These are phyloP conservation scores for Orthonychiurus folsomi DNA, from an alignment of 2,888 invertebrate species.

Conservation along the genomic window DNA sequence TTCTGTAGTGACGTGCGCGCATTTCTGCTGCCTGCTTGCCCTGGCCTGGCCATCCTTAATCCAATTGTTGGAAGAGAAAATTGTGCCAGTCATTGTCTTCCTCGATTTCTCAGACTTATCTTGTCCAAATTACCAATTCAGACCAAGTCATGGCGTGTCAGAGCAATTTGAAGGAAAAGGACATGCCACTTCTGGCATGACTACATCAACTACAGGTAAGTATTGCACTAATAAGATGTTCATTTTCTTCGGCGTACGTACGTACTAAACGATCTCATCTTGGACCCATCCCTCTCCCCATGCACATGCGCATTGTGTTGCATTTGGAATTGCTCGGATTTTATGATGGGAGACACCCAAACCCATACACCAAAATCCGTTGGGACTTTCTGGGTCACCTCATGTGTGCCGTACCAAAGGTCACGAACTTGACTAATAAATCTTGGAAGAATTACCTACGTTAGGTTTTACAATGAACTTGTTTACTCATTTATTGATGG, in stretches of 20 bases:
- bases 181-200: not conserved
- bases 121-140: not conserved
- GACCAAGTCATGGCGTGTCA: not conserved
- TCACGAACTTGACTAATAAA: not conserved
- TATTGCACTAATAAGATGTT: not conserved
- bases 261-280: not conserved
- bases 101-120: not conserved
- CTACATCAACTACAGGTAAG: too few relatives aligned
- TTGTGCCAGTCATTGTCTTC: not conserved
- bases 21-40: too few relatives aligned
- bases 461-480: too few relatives aligned
- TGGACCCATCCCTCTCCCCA: too few relatives aligned
- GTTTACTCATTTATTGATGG: too few relatives aligned
- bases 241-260: too few relatives aligned
- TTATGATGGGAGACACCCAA: too few relatives aligned
- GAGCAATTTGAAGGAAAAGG: not conserved
- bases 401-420: slow-evolving; percentile 1
- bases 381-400: not conserved
- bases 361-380: too few relatives aligned
- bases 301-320: too few relatives aligned
- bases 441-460: not conserved
- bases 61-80: not conserved
- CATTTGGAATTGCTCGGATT: too few relatives aligned
- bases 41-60: too few relatives aligned
- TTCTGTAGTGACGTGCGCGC: too few relatives aligned